phyloP scores from a whole-genome alignment of 64 coral and sea anemone species.

The Cladopsammia gracilis region DNA sequence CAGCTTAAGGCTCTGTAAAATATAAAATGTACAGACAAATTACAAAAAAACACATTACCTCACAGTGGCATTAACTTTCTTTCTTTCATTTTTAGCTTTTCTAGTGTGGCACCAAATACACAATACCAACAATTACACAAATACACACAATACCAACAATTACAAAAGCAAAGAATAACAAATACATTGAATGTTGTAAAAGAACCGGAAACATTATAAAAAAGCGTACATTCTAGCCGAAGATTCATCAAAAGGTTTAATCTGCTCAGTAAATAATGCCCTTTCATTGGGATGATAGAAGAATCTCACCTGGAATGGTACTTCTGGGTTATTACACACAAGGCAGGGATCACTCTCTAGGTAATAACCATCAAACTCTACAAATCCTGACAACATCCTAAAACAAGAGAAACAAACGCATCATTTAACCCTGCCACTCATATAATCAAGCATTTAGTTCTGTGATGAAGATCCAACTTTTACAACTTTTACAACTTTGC shows the following conservation, averaged over 20 bases:
- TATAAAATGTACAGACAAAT: neutral
- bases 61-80: neutral
- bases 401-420: neutral
- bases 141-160: no score
- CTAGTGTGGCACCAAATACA: neutral
- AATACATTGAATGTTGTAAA: no score
- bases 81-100: neutral
- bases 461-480: no score
- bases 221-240: no score
- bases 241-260: no score
- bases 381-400: constrained; percentile 96
- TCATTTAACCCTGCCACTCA: no score
- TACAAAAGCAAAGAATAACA: no score
- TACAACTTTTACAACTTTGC: no score
- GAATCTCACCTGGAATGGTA: constrained; percentile 83
- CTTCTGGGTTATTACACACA: constrained; percentile 99
- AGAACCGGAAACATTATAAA: no score
- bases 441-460: no score
- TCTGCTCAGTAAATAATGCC: no score
- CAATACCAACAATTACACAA: no score
- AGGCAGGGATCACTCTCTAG: constrained; percentile 98
- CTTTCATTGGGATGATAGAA: neutral
- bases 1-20: constrained; percentile 86
- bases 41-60: neutral
- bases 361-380: constrained; percentile 99